phyloP scores from a whole-genome alignment of 2,797 vertebrate species.

The Neopelma chrysocephalum region DNA sequence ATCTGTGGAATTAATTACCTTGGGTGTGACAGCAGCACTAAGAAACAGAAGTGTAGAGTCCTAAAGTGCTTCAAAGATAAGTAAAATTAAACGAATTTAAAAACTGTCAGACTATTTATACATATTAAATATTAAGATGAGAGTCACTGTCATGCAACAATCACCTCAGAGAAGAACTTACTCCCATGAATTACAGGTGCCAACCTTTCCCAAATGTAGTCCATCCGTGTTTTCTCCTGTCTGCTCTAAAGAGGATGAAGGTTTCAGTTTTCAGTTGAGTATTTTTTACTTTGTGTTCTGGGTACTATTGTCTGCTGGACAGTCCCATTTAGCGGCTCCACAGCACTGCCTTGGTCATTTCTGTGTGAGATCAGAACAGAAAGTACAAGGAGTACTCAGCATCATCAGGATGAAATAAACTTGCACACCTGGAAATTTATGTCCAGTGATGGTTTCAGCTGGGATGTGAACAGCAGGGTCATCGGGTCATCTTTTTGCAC shows the following conservation, averaged over 20 bases:
- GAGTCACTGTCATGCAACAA: not conserved
- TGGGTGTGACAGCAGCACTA: fast-evolving
- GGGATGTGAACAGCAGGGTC: not conserved
- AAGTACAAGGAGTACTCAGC: not conserved
- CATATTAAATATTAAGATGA: not conserved
- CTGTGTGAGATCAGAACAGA: not conserved
- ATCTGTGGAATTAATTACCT: not conserved
- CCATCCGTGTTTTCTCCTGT: not conserved
- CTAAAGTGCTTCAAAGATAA: not conserved
- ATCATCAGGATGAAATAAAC: not conserved
- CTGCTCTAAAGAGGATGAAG: not conserved
- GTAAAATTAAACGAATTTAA: not conserved
- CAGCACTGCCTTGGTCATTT: not conserved
- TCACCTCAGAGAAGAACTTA: not conserved
- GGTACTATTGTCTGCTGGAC: not conserved
- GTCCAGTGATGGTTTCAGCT: not conserved
- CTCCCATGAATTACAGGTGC: not conserved
- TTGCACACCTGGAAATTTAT: not conserved
- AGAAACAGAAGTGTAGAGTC: not conserved
- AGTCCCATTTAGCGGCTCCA: not conserved
- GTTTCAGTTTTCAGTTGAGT: not conserved
- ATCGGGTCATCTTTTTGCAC: not conserved
- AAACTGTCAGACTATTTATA: not conserved
- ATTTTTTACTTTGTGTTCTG: not conserved
- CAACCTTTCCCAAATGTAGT: not conserved